These are phyloP conservation scores for Amphipoea oculea DNA, from an alignment of 2,888 invertebrate species.

Conservation along the genomic window DNA sequence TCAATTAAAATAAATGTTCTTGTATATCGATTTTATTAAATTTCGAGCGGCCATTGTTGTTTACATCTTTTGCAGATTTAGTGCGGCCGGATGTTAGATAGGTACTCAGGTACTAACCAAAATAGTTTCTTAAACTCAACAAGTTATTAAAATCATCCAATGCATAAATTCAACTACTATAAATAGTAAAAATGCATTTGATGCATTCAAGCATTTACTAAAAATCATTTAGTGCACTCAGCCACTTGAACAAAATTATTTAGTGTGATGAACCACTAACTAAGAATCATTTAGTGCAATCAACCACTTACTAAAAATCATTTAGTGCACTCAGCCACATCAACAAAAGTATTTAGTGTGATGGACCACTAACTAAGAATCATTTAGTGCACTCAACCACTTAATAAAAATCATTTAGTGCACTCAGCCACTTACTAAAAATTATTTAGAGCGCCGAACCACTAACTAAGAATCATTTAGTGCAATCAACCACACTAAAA, in stretches of 20 bases:
- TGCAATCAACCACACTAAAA: neutral
- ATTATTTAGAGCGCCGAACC: neutral
- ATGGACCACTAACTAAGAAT: too few species aligned
- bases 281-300: neutral
- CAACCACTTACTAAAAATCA: neutral
- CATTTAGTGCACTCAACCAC: too few species aligned
- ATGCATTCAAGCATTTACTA: neutral
- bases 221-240: neutral
- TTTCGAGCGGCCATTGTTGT: too few species aligned
- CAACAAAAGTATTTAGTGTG: neutral
- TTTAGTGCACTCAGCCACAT: neutral
- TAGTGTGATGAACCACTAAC: neutral
- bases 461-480: neutral
- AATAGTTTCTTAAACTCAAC: neutral
- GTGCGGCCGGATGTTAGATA: neutral
- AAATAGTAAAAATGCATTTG: neutral
- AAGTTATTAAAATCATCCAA: neutral
- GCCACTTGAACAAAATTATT: neutral
- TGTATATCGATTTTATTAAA: too few species aligned
- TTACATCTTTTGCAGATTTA: too few species aligned
- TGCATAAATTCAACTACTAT: neutral
- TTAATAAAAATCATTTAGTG: neutral
- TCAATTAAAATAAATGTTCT: neutral
- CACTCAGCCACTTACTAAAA: neutral
- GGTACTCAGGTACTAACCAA: neutral